Evolutionary conservation across 2,797 vertebrate species (phyloP).

Genomic region (Emydoidea blandingii): DNA sequence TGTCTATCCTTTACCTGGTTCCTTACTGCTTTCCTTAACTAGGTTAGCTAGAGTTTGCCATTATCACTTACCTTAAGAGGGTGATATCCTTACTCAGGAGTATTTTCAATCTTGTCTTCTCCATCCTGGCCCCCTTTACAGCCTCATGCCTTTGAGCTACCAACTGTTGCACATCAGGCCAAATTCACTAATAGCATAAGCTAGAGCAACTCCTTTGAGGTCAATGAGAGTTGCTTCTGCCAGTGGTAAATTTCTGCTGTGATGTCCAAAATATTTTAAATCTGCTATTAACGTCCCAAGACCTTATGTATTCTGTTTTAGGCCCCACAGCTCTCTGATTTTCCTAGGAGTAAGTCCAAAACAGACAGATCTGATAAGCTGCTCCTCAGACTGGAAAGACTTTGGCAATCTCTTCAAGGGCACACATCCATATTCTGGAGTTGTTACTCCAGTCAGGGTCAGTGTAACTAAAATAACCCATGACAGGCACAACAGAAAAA

Average conservation of each 20-base stretch:
- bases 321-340: background rate
- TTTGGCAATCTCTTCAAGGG: slow-evolving; percentile 16
- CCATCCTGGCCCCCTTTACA: background rate
- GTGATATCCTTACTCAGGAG: background rate
- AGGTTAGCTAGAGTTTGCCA: background rate
- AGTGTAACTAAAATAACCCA: slow-evolving; percentile 17
- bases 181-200: background rate
- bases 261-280: background rate
- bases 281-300: background rate
- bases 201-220: background rate
- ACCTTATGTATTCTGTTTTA: background rate
- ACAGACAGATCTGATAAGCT: background rate
- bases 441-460: slow-evolving; percentile 20
- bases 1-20: background rate
- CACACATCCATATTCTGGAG: slow-evolving; percentile 20
- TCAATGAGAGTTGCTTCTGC: background rate
- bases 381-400: slow-evolving; percentile 2
- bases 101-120: background rate
- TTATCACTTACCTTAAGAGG: background rate
- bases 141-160: background rate
- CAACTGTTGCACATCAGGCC: background rate
- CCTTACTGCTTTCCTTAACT: background rate
- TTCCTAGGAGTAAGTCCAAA: background rate
- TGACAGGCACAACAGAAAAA: background rate
- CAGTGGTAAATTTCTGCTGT: background rate